Percentiles rank a stretch among this genome's conserved stretches.
Evolutionary conservation across 2,113 vertebrate genomes (phyloP).

Genomic region (Morone chrysops): DNA sequence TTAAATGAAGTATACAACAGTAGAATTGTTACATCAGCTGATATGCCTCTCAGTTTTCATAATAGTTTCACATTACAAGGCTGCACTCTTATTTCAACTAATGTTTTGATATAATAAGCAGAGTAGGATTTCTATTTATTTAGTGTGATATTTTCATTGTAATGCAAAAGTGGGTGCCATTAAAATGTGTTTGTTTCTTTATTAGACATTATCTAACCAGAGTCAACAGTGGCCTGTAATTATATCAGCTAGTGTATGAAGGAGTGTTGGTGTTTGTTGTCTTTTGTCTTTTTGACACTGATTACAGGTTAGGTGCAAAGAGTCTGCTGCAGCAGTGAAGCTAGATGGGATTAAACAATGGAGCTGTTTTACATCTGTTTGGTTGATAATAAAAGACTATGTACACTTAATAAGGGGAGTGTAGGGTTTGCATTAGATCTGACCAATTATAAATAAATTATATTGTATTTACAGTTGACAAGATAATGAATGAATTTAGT

Average conservation of each 20-base stretch:
- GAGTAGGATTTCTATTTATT: background rate
- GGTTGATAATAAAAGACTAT: slow-evolving; percentile 10
- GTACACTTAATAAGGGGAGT: background rate
- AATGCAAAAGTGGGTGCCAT: slow-evolving; percentile 1
- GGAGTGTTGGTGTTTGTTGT: slow-evolving; percentile 45
- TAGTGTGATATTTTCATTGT: background rate
- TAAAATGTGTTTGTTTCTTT: slow-evolving; percentile 24
- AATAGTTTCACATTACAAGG: background rate
- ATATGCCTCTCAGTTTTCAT: background rate
- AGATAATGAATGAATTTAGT: background rate
- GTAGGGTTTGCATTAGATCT: background rate
- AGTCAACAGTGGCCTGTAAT: slow-evolving; percentile 36
- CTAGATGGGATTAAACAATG: slow-evolving; percentile 7
- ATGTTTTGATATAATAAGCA: background rate
- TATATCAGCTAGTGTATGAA: slow-evolving; percentile 42
- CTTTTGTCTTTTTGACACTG: slow-evolving; percentile 62
- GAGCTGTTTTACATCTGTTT: slow-evolving; percentile 17
- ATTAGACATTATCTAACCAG: slow-evolving; percentile 27
- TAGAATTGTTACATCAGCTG: background rate
- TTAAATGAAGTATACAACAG: background rate
- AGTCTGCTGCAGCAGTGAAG: slow-evolving; percentile 1
- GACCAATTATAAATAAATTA: background rate
- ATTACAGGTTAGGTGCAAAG: slow-evolving; percentile 49
- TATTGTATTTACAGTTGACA: background rate
- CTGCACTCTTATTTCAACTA: background rate